These are phyloP conservation scores for Melanophora roralis DNA, from an alignment of 2,888 invertebrate species.

Conservation along the genomic window DNA sequence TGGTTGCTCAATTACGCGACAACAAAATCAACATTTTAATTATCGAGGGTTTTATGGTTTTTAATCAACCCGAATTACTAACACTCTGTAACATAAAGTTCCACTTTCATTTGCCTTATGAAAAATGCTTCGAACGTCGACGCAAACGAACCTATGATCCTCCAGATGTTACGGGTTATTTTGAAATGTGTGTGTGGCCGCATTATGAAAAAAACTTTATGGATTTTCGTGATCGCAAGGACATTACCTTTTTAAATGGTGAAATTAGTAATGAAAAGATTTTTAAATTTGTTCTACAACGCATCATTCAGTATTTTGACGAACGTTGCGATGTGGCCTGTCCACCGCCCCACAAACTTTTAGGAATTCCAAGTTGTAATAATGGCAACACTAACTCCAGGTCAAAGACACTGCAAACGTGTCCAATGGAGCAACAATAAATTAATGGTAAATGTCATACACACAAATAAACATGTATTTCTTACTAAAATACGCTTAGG, in stretches of 20 bases:
- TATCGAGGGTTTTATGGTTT: conserved; percentile 87
- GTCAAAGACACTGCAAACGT: conserved; percentile 58
- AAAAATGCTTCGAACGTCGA: conserved; percentile 83
- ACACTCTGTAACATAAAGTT: conserved; percentile 85
- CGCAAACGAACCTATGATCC: conserved; percentile 85
- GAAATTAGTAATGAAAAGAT: conserved; percentile 74
- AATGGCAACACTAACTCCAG: conserved; percentile 49
- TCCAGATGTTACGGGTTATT: conserved; percentile 91
- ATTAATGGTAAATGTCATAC: not conserved
- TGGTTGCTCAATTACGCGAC: conserved; percentile 68
- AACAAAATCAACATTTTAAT: conserved; percentile 80
- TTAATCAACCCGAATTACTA: conserved; percentile 83
- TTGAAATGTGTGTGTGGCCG: conserved; percentile 94
- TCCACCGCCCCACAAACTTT: conserved; percentile 71
- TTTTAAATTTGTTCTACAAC: conserved; percentile 73
- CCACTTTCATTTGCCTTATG: conserved; percentile 84
- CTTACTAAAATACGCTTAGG: not conserved
- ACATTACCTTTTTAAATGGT: conserved; percentile 75
- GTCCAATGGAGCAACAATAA: conserved; percentile 74
- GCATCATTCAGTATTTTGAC: conserved; percentile 72
- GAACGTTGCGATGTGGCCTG: conserved; percentile 70
- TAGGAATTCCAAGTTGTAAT: conserved; percentile 64
- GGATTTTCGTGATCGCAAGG: conserved; percentile 76
- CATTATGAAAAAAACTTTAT: conserved; percentile 81
- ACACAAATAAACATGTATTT: not conserved